Base-by-base conservation (phyloP, 2,888 invertebrate genomes). In the Xestia c-nigrum region DNA sequence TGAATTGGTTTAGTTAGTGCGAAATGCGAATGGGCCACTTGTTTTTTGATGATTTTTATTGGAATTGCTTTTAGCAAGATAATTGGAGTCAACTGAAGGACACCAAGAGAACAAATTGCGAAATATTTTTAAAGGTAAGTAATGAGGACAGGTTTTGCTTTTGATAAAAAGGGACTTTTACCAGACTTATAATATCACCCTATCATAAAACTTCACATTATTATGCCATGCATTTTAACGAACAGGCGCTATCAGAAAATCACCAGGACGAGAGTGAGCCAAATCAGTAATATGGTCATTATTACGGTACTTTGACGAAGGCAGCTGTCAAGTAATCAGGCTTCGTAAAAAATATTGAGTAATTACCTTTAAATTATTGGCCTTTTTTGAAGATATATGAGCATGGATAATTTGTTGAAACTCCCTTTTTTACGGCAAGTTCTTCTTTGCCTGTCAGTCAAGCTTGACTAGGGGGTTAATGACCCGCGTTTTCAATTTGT, bases 261-360 rank as follows among this genome's bases (percentile, higher is more conserved):
- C n/a, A 5, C 38, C 59, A 16, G 52, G 71, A 78, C 16, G 19
- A 68, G 38, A 72, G 68, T 77, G 67, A 71, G 69, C 74, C 43
- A 74, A 86, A 80, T 84, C 66, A 67, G 69, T 80, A 84, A 65
- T 65, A 50, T 78, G 76, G 64, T 82, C 69, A 78, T 87, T 88
- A 88, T 63, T 67, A 84, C 87, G 87, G 88, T 88, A 88, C 86
- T 73, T 64, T 76, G 70, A 77, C 64, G 80, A 68, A 86, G 78
- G 79, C 57, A 61, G 74, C 78, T 74, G 72, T 74, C 88, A 81
- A 69, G 72, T 70, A 55, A 80, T 84, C 70, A 68, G 74, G 46
- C 64, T 50, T 71, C 57, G 71, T 71, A 82, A 77, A 80, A 87
- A 82, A 64, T 74, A 79, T 74, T 76, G 67, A 84, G 74, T 76